phyloP scores from a whole-genome alignment of 92 coral and sea anemone species.

The Meandrina meandrites region DNA sequence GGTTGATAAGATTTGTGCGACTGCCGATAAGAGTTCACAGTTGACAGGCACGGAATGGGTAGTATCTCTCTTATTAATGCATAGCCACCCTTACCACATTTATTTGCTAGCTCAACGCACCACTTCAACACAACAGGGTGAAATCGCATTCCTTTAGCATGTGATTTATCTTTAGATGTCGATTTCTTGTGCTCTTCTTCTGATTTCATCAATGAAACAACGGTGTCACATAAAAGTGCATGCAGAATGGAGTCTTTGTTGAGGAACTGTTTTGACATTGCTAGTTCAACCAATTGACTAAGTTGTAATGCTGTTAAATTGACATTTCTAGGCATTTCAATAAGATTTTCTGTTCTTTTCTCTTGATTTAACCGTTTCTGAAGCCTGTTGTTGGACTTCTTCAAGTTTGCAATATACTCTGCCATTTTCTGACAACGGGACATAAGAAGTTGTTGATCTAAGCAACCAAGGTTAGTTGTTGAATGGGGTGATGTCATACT shows the following conservation, averaged over 20 bases:
- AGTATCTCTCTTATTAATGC: constrained; percentile 13
- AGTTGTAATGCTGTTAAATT: neutral
- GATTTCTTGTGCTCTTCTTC: neutral
- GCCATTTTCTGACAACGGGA: no score
- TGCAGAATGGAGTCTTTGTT: neutral
- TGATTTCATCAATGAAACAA: neutral
- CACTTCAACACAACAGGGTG: constrained; percentile 47
- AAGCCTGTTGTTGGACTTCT: neutral
- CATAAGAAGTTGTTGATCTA: no score
- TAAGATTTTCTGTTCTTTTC: constrained; percentile 2
- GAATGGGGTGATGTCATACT: no score
- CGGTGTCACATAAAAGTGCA: neutral
- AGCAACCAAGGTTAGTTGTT: no score
- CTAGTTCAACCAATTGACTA: neutral
- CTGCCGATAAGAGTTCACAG: neutral
- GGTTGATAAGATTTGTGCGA: constrained; percentile 14
- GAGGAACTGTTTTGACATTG: neutral
- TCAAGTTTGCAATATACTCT: neutral
- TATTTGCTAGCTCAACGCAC: constrained; percentile 26
- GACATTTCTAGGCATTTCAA: neutral
- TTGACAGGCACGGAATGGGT: constrained; percentile 4
- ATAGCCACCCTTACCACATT: constrained; percentile 43
- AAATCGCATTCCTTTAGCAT: constrained; percentile 42
- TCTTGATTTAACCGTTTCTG: neutral
- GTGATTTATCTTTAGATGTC: neutral